Percentiles rank a stretch among this genome's conserved stretches.
Conservation (phyloP, 2,113 vertebrate genomes). For the Microcebus lehilahytsara region DNA sequence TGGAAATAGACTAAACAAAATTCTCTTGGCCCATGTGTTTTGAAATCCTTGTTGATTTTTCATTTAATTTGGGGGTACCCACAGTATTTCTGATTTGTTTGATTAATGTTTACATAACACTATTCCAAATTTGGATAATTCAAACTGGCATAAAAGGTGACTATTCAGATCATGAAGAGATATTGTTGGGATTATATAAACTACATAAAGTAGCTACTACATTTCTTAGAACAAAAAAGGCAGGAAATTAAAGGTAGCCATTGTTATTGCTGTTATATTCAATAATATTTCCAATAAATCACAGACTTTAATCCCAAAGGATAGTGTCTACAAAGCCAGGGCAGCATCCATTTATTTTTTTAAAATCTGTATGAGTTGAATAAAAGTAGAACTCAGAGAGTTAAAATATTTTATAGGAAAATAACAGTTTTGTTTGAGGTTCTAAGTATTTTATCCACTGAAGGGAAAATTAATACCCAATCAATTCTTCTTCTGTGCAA, state of each 20-base stretch:
- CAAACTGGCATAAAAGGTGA: neutral
- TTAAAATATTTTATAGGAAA: conserved; percentile 31
- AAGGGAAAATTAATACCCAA: conserved; percentile 9
- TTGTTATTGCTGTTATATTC: conserved; percentile 18
- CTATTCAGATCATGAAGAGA: neutral
- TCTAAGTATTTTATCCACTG: conserved; percentile 19
- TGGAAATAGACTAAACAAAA: neutral
- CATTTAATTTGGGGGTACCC: neutral
- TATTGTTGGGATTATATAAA: neutral
- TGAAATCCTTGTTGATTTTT: neutral
- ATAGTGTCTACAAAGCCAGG: neutral
- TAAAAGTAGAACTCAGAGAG: neutral
- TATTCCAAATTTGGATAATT: conserved; percentile 7
- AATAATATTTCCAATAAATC: neutral
- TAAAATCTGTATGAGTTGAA: neutral
- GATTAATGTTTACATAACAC: neutral
- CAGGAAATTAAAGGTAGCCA: conserved; percentile 10
- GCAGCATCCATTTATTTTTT: neutral
- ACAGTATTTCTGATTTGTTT: neutral
- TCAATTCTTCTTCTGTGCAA: conserved; percentile 13
- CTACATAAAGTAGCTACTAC: neutral
- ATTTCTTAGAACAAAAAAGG: neutral
- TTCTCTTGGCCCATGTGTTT: neutral
- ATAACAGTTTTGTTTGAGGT: neutral
- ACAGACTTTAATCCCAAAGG: neutral